phyloP scores from a whole-genome alignment of 2,888 invertebrate species.

The Mythimna pallens region DNA sequence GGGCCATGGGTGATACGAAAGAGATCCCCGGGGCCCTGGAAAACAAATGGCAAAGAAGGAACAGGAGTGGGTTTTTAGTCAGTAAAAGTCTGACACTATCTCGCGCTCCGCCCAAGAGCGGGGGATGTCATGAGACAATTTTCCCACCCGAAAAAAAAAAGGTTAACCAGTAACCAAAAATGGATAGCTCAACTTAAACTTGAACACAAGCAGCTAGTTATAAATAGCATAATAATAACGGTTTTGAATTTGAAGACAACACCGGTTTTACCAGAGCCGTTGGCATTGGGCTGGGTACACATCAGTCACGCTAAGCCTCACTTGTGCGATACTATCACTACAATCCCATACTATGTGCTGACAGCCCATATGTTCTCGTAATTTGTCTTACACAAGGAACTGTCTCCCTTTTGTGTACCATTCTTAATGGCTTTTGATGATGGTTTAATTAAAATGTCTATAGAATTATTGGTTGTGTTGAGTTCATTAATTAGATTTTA shows the following conservation, averaged over 20 bases:
- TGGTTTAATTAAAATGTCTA: slow-evolving; percentile 46
- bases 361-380: slow-evolving; percentile 67
- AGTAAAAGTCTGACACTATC: too few relatives aligned
- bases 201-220: slow-evolving; percentile 10
- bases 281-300: slow-evolving; percentile 57
- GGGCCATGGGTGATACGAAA: too few relatives aligned
- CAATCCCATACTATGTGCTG: slow-evolving; percentile 65
- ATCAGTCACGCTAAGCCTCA: slow-evolving; percentile 72
- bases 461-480: slow-evolving; percentile 14
- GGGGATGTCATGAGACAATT: too few relatives aligned
- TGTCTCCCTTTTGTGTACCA: slow-evolving; percentile 48
- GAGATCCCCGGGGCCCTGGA: too few relatives aligned
- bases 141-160: too few relatives aligned
- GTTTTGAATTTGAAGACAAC: slow-evolving; percentile 48
- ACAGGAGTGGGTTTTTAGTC: too few relatives aligned
- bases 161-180: slow-evolving; percentile 7
- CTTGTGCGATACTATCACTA: slow-evolving; percentile 67
- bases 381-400: slow-evolving; percentile 66
- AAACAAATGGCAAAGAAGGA: too few relatives aligned
- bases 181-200: slow-evolving; percentile 4
- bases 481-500: slow-evolving; percentile 32
- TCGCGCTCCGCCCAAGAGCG: too few relatives aligned
- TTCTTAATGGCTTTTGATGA: slow-evolving; percentile 43
- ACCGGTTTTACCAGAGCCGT: slow-evolving; percentile 42
- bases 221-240: slow-evolving; percentile 37